These are phyloP conservation scores for Holotrichia oblita DNA, from an alignment of 1,140 invertebrate genomes.

Conservation along the genomic window DNA sequence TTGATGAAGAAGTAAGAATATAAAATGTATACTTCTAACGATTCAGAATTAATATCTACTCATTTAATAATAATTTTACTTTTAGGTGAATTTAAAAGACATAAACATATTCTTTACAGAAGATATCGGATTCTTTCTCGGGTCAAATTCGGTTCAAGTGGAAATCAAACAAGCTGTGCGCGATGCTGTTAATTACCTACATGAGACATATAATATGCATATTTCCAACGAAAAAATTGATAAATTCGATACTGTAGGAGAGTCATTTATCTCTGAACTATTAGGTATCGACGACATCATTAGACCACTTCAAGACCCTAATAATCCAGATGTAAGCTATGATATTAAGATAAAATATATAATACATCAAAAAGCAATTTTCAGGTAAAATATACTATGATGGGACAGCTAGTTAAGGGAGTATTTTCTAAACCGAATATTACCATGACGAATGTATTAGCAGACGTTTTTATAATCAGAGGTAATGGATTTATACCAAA, in stretches of 20 bases:
- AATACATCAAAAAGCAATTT: not conserved
- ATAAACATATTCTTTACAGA: not conserved
- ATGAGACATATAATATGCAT: not conserved
- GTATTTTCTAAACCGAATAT: not conserved
- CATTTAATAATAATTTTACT: slow-evolving; percentile 42
- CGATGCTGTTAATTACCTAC: slow-evolving; percentile 55
- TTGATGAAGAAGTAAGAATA: slow-evolving; percentile 54
- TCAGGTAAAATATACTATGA: not conserved
- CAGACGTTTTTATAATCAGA: not conserved
- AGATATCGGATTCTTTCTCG: not conserved
- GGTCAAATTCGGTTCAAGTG: not conserved
- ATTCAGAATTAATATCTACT: slow-evolving; percentile 19
- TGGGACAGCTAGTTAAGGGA: not conserved
- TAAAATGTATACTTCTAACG: not conserved
- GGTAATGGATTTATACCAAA: not conserved
- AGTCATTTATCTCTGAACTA: not conserved
- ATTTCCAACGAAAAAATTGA: not conserved
- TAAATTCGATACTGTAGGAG: not conserved
- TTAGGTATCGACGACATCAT: slow-evolving; percentile 44
- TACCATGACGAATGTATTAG: not conserved
- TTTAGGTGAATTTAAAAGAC: slow-evolving; percentile 59
- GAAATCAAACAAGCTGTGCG: slow-evolving; percentile 46
- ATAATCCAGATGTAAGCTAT: not conserved
- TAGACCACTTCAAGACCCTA: not conserved
- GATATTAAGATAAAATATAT: not conserved